These are phyloP conservation scores for Columbina picui DNA, from an alignment of 2,113 vertebrate species.

Conservation along the genomic window DNA sequence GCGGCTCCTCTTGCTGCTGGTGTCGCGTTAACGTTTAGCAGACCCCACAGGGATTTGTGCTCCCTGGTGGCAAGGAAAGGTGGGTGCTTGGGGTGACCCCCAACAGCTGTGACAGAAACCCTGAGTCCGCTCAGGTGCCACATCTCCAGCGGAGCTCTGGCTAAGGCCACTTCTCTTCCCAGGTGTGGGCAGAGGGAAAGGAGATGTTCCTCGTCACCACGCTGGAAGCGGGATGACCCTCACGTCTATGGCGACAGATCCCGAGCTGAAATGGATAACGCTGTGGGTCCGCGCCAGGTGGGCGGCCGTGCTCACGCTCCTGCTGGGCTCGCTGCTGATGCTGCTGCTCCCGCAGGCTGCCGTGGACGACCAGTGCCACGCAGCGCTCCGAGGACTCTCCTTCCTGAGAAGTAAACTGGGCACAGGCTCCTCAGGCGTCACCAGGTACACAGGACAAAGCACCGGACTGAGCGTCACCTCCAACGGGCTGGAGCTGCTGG, in stretches of 20 bases:
- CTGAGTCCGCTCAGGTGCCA: accelerated
- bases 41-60: accelerated
- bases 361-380: conserved; percentile 81
- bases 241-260: conserved; percentile 67
- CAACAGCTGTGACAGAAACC: accelerated
- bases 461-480: conserved; percentile 87
- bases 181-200: not conserved
- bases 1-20: accelerated
- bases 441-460: conserved; percentile 68
- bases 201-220: not conserved
- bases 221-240: conserved; percentile 69
- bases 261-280: conserved; percentile 79
- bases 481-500: conserved; percentile 78
- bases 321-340: conserved; percentile 81
- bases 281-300: conserved; percentile 82
- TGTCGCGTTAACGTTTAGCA: accelerated
- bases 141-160: not conserved
- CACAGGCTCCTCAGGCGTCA: not conserved
- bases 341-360: conserved; percentile 83
- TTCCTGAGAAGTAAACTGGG: conserved; percentile 82
- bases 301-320: conserved; percentile 78
- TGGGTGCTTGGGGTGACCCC: not conserved
- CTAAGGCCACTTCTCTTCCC: not conserved
- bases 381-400: conserved; percentile 78
- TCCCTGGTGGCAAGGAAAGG: not conserved